Percentiles rank a stretch among this genome's conserved stretches.
Evolutionary conservation across 2,113 vertebrate genomes (phyloP).

Genomic region (Festucalex cinctus): DNA sequence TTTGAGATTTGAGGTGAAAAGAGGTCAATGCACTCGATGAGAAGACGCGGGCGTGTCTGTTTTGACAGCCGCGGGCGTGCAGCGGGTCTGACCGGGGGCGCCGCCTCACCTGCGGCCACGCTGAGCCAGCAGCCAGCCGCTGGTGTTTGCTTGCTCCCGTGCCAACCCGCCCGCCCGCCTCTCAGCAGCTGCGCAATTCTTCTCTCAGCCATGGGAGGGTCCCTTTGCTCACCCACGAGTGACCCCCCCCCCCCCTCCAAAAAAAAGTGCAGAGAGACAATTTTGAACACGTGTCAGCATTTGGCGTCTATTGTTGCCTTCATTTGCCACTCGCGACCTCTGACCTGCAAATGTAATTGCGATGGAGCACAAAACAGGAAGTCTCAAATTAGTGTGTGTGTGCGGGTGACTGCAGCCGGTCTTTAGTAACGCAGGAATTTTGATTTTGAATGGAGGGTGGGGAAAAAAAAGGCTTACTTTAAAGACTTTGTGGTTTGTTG

Average conservation of each 20-base stretch:
- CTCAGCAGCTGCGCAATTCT: no score
- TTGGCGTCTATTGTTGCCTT: no score
- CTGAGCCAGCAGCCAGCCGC: slow-evolving; percentile 65
- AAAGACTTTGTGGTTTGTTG: slow-evolving; percentile 31
- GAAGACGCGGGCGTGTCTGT: slow-evolving; percentile 43
- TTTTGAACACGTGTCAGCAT: no score
- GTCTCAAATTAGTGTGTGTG: slow-evolving; percentile 45
- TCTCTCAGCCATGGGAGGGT: no score
- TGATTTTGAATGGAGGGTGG: slow-evolving; percentile 19
- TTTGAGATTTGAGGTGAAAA: slow-evolving; percentile 14
- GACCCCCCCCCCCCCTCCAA: no score
- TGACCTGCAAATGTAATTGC: slow-evolving; percentile 39
- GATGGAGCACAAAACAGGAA: slow-evolving; percentile 61
- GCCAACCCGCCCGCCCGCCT: slow-evolving; percentile 23
- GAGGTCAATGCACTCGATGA: neutral
- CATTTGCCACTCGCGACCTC: no score
- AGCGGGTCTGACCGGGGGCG: slow-evolving; percentile 46
- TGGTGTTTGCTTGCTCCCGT: slow-evolving; percentile 5
- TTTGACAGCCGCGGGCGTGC: slow-evolving; percentile 67
- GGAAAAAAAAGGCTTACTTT: slow-evolving; percentile 20
- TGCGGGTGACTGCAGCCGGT: slow-evolving; percentile 9
- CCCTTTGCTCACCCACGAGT: no score
- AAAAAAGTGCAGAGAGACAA: no score
- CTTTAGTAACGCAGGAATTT: slow-evolving; percentile 61
- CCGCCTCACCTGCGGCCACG: slow-evolving; percentile 68